A percentile compares a stretch with the other conserved stretches of the same genome.
phyloP scores from a whole-genome alignment of 2,888 invertebrate species.

The Caenorhabditis imperialis region DNA sequence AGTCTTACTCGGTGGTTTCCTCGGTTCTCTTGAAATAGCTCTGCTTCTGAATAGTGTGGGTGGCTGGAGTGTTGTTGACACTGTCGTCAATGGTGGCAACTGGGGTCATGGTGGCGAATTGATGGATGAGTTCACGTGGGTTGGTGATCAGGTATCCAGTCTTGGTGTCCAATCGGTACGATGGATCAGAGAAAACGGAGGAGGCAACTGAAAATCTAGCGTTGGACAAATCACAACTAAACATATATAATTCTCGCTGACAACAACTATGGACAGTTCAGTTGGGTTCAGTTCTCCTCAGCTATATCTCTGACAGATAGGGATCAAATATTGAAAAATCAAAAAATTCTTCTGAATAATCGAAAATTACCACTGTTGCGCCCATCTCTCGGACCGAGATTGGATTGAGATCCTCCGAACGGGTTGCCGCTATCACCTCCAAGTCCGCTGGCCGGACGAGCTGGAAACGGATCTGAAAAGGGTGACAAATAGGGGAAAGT shows the following conservation, averaged over 20 bases:
- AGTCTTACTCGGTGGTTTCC: constrained; percentile 62
- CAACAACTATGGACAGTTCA: not conserved
- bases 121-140: constrained; percentile 77
- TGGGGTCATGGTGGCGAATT: constrained; percentile 77
- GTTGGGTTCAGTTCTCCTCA: too few species aligned
- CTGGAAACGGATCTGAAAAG: constrained; percentile 43
- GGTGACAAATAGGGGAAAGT: constrained; percentile 20
- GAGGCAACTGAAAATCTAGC: constrained; percentile 60
- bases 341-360: too few species aligned
- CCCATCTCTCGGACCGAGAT: constrained; percentile 54
- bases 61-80: constrained; percentile 63
- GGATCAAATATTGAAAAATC: constrained; percentile 11
- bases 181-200: constrained; percentile 69
- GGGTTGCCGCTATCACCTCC: constrained; percentile 54
- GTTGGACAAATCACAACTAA: too few species aligned
- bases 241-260: too few species aligned
- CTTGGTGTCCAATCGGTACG: constrained; percentile 64
- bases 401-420: constrained; percentile 45
- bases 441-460: constrained; percentile 39
- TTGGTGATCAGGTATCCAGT: constrained; percentile 76
- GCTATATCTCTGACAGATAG: constrained; percentile 18
- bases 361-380: constrained; percentile 60
- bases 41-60: constrained; percentile 66
- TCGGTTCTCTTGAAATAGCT: constrained; percentile 70
- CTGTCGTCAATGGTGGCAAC: constrained; percentile 66